Percentiles rank a stretch among this genome's conserved stretches.
These are phyloP conservation scores for Drepana falcataria DNA, from an alignment of 2,888 invertebrate species.

Conservation along the genomic window DNA sequence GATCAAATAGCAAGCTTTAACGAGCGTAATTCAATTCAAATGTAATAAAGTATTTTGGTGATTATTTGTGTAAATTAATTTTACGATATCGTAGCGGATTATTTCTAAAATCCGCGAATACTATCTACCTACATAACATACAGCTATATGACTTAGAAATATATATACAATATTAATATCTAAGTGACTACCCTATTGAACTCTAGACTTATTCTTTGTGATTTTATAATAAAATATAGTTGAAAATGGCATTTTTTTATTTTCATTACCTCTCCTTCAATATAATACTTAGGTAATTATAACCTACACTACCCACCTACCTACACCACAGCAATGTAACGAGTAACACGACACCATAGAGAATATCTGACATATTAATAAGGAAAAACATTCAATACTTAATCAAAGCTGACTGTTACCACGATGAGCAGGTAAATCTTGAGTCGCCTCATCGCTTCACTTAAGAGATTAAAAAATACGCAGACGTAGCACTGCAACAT, in stretches of 20 bases:
- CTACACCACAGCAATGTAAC: background rate
- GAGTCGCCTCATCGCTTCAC: too few relatives aligned
- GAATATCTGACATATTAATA: too few relatives aligned
- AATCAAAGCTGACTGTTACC: too few relatives aligned
- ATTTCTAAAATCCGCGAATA: constrained; percentile 26
- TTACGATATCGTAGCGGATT: constrained; percentile 41
- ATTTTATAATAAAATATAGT: constrained; percentile 84
- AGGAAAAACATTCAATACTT: too few relatives aligned
- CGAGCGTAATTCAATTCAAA: constrained; percentile 46
- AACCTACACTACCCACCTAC: too few relatives aligned
- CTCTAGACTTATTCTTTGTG: constrained; percentile 85
- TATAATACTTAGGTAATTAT: too few relatives aligned
- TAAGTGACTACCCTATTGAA: constrained; percentile 78
- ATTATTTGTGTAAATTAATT: constrained; percentile 56
- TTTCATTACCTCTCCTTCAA: constrained; percentile 15
- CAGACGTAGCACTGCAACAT: too few relatives aligned
- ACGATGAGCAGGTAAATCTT: too few relatives aligned
- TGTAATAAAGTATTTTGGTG: constrained; percentile 51
- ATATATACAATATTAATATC: constrained; percentile 66
- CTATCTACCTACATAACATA: too few relatives aligned
- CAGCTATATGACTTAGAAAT: constrained; percentile 66
- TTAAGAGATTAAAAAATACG: too few relatives aligned
- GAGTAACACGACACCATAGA: too few relatives aligned
- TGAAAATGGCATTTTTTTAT: constrained; percentile 56
- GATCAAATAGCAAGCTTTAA: constrained; percentile 52